Evolutionary conservation across 2,888 invertebrate species (phyloP).

Genomic region (Andricus curvator): DNA sequence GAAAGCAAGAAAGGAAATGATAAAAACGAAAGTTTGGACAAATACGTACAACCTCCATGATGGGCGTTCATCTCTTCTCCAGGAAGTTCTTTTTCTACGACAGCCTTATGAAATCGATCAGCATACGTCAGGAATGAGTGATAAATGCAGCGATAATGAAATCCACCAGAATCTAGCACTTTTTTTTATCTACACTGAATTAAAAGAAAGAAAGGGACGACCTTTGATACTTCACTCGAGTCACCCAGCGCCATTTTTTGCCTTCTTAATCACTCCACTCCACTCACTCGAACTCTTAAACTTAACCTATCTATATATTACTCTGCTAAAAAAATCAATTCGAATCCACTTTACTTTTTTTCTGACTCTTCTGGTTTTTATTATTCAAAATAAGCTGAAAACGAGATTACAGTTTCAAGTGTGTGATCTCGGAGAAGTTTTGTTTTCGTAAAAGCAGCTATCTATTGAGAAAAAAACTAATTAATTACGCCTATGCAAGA

Average conservation of each 20-base stretch:
- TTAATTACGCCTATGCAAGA: not conserved
- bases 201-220: constrained; percentile 52
- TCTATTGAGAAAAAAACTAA: too few relatives aligned
- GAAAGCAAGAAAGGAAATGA: constrained; percentile 5
- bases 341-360: not conserved
- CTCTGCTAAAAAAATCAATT: not conserved
- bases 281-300: not conserved
- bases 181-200: constrained; percentile 41
- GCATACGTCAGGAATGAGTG: not conserved
- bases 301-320: not conserved
- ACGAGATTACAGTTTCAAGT: not conserved
- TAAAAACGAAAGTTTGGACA: constrained; percentile 9
- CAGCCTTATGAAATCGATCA: constrained; percentile 16
- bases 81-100: constrained; percentile 26
- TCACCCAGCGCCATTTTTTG: constrained; percentile 73
- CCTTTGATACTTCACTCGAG: constrained; percentile 73
- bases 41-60: constrained; percentile 66
- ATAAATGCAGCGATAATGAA: constrained; percentile 8
- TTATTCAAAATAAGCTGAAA: not conserved
- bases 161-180: constrained; percentile 26
- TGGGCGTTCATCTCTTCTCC: constrained; percentile 67
- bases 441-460: not conserved
- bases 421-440: too few relatives aligned
- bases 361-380: not conserved
- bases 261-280: too few relatives aligned